Evolutionary conservation across 2,888 invertebrate species (phyloP), one percentile per base, ranked within the genome.

Genomic region (Scaptodrosophila latifasciaeformis): DNA sequence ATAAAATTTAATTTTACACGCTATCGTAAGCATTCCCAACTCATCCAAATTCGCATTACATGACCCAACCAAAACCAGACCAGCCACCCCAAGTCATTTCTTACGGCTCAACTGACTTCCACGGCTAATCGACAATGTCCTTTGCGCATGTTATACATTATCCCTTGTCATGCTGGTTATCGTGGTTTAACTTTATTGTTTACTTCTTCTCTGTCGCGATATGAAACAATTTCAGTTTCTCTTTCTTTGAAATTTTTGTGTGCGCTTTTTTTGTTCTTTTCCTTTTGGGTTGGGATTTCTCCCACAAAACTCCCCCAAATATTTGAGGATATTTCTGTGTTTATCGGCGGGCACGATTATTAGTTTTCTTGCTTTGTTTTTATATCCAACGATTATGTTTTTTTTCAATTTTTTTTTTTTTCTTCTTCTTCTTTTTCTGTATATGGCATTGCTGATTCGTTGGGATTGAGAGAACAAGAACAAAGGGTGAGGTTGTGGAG

Each of bases 121-220:
- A 55, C 27, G 46, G 60, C 59, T 70, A 80, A 72, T 77, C 66
- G 70, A 53, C 51, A 60, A 69, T 62, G 72, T 68, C 69, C 61
- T 52, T 55, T 31, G 47, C 59, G 59, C 50, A 58, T 62, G 69
- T 55, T 78, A 62, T 62, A 57, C 70, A 61, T 69, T 80, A 69
- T 72, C 78, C 77, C 80, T 80, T 67, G 67, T 74, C 81, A 77
- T 80, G 62, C 70, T 78, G 75, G 78, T 74, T 75, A 75, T 78
- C 81, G 74, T 70, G 74, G 81, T 74, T 75, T 67, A 74, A 78
- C 70, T 80, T 75, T 77, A 74, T 74, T 74, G 80, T 72, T 64
- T 62, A 61, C 58, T 62, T 50, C 50, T 42, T 53, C 50, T 19
- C 3, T 6, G 35, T 35, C 17, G 37, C 29, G 42, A 56, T 51